These are phyloP conservation scores for Eilema caniola DNA, from an alignment of 2,888 invertebrate species.

Conservation along the genomic window DNA sequence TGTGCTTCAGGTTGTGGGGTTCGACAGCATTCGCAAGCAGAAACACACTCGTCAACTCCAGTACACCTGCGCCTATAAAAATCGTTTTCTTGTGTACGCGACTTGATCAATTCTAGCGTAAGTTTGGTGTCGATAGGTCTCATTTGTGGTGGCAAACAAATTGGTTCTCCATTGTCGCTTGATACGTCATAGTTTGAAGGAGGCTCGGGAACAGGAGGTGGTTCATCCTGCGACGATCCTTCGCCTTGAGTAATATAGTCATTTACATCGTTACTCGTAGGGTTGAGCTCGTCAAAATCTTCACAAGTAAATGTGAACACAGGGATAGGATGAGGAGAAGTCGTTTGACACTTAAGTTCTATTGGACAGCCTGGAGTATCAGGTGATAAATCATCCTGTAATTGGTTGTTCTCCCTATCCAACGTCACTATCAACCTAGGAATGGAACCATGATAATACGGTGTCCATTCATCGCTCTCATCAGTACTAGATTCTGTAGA, in stretches of 20 bases:
- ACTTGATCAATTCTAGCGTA: slow-evolving; percentile 73
- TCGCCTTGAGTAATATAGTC: slow-evolving; percentile 56
- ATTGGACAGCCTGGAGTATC: slow-evolving; percentile 76
- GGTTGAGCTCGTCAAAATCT: slow-evolving; percentile 73
- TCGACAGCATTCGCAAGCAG: slow-evolving; percentile 82
- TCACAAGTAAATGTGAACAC: slow-evolving; percentile 82
- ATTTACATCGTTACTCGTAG: slow-evolving; percentile 41
- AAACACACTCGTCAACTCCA: slow-evolving; percentile 76
- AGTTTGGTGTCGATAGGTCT: slow-evolving; percentile 76
- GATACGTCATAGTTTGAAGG: slow-evolving; percentile 67
- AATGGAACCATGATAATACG: slow-evolving; percentile 77
- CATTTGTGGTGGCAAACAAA: slow-evolving; percentile 77
- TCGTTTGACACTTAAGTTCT: slow-evolving; percentile 60
- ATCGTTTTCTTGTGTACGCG: slow-evolving; percentile 59
- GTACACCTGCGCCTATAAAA: slow-evolving; percentile 72
- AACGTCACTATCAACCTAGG: slow-evolving; percentile 79
- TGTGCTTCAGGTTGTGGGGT: slow-evolving; percentile 78
- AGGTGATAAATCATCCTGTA: slow-evolving; percentile 75
- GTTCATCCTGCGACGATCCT: slow-evolving; percentile 53
- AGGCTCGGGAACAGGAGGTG: slow-evolving; percentile 67
- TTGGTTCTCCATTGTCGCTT: slow-evolving; percentile 70
- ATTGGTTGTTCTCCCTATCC: slow-evolving; percentile 75
- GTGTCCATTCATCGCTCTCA: slow-evolving; percentile 73
- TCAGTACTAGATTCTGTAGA: slow-evolving; percentile 81
- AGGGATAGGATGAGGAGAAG: slow-evolving; percentile 69